Base-by-base conservation (phyloP, 2,888 invertebrate species). In the Agrotis puta region DNA sequence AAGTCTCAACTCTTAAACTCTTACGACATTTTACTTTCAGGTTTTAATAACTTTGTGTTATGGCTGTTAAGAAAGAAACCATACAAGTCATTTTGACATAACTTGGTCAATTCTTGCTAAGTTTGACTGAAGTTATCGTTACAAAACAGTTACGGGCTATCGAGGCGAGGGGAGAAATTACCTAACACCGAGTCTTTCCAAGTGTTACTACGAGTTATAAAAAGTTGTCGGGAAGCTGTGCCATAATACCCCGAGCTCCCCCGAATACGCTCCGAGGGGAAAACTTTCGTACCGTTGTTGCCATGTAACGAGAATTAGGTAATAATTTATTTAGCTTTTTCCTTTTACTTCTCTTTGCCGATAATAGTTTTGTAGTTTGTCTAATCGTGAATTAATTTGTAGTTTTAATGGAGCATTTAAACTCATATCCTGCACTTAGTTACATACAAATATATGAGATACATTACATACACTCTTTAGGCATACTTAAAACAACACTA, bases 301-400 rank as follows among this genome's bases (percentile, higher is more conserved):
- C 85, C 85, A 79, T 89, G 90, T 91, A 88, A 91, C 89, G 88
- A 69, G 88, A 87, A 94, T 94, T 92, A 90, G 89, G 91, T 92
- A 93, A 93, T 93, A 90, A 92, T 92, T 92, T 91, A 88, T 91
- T 90, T 86, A 81, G 74, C 81, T 84, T 84, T 85, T 85, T 85
- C 76, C 78, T 85, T 84, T 85, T 84, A 81, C 85, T 83, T 78
- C 68, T 75, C 72, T 63, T 69, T 67, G 81, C 74, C 27, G 50
- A 64, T 75, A 79, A 84, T 53, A 66, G 58, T 74, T 74, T 67
- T 48, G 53, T 59, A 64, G 64, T 74, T 73, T 69, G 56, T 20
- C 57, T 47, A 74, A 50, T 61, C n/a, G 48, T 24, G 11, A 22
- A 62, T 68, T 69, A 43, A 64, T 74, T 56, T 59, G 5, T 45